Percentiles rank a stretch among this genome's conserved stretches.
Conservation (phyloP, 1,140 invertebrate genomes). For the Drosophila bocki region DNA sequence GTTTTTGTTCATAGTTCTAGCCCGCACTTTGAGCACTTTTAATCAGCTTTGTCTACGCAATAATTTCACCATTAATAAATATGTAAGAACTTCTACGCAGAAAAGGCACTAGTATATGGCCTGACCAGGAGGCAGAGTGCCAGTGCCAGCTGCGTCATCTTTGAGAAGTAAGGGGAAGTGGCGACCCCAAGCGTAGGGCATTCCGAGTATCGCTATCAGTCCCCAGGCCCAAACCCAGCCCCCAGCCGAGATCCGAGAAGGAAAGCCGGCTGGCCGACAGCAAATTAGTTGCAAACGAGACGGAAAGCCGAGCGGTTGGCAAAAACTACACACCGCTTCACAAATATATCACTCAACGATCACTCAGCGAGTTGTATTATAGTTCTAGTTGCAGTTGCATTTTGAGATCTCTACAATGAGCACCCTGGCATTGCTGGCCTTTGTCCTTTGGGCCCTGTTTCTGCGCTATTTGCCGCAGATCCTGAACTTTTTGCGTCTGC, state of each 20-base stretch:
- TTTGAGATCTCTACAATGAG: slow-evolving; percentile 49
- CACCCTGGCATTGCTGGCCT: slow-evolving; percentile 65
- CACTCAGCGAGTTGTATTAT: background rate
- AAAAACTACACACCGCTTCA: background rate
- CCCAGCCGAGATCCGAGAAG: slow-evolving; percentile 7
- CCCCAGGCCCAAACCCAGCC: background rate
- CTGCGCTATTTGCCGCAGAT: slow-evolving; percentile 68
- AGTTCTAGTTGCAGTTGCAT: background rate
- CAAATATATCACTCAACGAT: background rate
- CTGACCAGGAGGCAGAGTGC: background rate
- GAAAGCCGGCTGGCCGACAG: background rate
- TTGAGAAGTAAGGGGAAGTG: background rate
- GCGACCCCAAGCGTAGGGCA: slow-evolving; percentile 14
- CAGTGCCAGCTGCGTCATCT: background rate
- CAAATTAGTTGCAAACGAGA: slow-evolving; percentile 40
- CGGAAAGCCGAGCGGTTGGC: slow-evolving; percentile 44
- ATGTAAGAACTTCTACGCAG: background rate
- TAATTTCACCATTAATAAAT: background rate
- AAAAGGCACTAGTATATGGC: background rate
- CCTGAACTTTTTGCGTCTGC: slow-evolving; percentile 53
- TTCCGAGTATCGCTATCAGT: slow-evolving; percentile 17
- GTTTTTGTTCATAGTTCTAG: background rate
- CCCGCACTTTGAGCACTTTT: slow-evolving; percentile 6
- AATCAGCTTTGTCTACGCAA: slow-evolving; percentile 18
- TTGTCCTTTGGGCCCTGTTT: slow-evolving; percentile 75